Evolutionary conservation across 2,113 vertebrate species (phyloP), one percentile per base, ranked within the genome.

Genomic region (Solenodon paradoxus): DNA sequence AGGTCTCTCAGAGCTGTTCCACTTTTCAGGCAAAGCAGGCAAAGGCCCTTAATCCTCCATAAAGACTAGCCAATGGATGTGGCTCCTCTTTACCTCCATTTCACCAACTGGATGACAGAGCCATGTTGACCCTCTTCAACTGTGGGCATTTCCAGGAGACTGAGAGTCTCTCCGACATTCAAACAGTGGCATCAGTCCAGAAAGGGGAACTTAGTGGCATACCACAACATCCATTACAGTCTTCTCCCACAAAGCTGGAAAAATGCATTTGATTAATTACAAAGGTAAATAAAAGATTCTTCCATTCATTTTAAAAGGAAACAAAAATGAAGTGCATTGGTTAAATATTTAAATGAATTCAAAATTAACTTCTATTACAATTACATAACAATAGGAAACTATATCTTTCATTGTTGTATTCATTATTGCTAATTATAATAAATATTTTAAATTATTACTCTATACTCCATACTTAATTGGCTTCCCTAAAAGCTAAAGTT

Each of bases 381-480:
- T 89, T 20, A 89, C n/a, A 95, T 75, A 84, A 38, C 3, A 7
- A 95, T 40, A 26, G 32, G 94, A 91, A 95, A 96, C 30, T 42
- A 17, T 51, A 40, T 79, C 10, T 71, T 85, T 94, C 55, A 16
- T 61, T 89, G 63, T 79, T 74, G 55, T 90, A 32, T 40, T 95
- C 28, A 68, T 74, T 72, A 92, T 45, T 64, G 61, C 94, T 45
- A n/a, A 88, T 28, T 53, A 81, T 53, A 49, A 71, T 95, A 90
- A 96, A 96, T 97, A 92, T 95, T 97, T 97, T 83, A 87, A 97
- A 88, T 77, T 35, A 3, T 86, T 63, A 94, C 5, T 90, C 57
- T 77, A 5, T n/a, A 96, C 49, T 77, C 68, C 64, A 26, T 28
- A 59, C 75, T 51, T 51, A 94, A 71, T 28, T 66, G 32, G 71